Evolutionary conservation across 2,888 invertebrate genomes (phyloP).

Genomic region (Allolobophora icterica): DNA sequence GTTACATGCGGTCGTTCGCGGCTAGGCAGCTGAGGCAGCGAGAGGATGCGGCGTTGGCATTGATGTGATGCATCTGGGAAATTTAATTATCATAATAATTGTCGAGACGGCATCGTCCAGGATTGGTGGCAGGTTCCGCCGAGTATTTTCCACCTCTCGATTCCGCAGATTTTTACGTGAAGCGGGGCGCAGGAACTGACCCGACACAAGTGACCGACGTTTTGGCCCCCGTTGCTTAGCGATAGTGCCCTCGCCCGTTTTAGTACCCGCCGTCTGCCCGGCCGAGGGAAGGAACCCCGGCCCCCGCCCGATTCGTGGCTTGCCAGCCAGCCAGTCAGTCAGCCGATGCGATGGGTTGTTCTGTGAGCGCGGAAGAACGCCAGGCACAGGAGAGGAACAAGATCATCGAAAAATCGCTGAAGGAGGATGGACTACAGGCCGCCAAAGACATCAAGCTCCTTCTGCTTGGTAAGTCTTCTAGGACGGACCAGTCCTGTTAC

Average conservation of each 20-base stretch:
- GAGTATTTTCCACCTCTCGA: not conserved
- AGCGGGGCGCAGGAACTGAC: not conserved
- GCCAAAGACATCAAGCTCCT: conserved; percentile 98
- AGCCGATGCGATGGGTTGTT: conserved; percentile 87
- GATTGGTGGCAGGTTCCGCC: conserved; percentile 17
- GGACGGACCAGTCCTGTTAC: not conserved
- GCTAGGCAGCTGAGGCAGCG: not conserved
- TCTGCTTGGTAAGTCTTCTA: conserved; percentile 80
- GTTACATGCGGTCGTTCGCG: not conserved
- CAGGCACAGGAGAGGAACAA: conserved; percentile 96
- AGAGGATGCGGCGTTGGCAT: not conserved
- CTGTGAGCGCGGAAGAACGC: conserved; percentile 98
- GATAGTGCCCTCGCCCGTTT: not conserved
- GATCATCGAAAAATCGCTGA: conserved; percentile 95
- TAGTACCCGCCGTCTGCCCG: not conserved
- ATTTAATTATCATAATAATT: conserved; percentile 17
- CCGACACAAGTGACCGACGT: not conserved
- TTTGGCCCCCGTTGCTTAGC: not conserved
- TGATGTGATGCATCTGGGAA: conserved; percentile 17
- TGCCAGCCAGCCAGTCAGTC: not conserved
- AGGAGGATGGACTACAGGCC: conserved; percentile 97
- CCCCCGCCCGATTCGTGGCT: not conserved
- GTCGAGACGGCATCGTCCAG: conserved; percentile 9
- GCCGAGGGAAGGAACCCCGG: conserved; percentile 10
- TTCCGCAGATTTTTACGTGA: not conserved